These are phyloP conservation scores for Vimba vimba DNA, from an alignment of 2,113 vertebrate species.

Conservation along the genomic window DNA sequence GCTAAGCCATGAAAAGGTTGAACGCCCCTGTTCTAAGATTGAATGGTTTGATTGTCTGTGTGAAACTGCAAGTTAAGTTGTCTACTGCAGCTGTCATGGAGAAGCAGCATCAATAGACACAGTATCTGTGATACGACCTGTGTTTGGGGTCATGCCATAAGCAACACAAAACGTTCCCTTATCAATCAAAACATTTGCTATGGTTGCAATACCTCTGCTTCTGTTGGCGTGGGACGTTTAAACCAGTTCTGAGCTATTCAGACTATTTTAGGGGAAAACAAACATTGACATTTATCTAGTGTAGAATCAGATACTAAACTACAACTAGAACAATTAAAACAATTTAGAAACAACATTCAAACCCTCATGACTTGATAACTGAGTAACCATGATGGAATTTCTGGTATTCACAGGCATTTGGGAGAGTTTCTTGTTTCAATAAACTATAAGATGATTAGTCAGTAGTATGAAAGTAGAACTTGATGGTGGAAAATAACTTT, in stretches of 20 bases:
- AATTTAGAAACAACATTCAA: background rate
- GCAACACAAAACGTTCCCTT: background rate
- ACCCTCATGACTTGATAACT: slow-evolving; percentile 13
- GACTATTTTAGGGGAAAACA: background rate
- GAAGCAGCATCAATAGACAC: background rate
- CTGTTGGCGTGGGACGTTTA: background rate
- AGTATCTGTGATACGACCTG: background rate
- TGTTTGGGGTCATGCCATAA: background rate
- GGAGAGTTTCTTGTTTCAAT: background rate
- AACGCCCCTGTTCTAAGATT: background rate
- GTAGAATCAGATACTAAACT: slow-evolving; percentile 21
- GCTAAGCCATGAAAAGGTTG: background rate
- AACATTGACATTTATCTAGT: background rate
- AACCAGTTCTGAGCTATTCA: background rate
- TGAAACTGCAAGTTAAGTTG: background rate
- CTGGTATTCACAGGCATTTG: background rate
- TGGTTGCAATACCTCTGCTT: background rate
- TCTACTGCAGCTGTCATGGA: background rate
- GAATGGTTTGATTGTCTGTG: background rate
- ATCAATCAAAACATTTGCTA: background rate
- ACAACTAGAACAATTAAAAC: background rate
- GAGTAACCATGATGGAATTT: background rate
- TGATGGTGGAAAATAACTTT: background rate
- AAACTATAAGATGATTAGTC: background rate
- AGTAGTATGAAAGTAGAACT: slow-evolving; percentile 6